Evolutionary conservation across 2,113 vertebrate species (phyloP).

Genomic region (Brachyhypopomus occidentalis): DNA sequence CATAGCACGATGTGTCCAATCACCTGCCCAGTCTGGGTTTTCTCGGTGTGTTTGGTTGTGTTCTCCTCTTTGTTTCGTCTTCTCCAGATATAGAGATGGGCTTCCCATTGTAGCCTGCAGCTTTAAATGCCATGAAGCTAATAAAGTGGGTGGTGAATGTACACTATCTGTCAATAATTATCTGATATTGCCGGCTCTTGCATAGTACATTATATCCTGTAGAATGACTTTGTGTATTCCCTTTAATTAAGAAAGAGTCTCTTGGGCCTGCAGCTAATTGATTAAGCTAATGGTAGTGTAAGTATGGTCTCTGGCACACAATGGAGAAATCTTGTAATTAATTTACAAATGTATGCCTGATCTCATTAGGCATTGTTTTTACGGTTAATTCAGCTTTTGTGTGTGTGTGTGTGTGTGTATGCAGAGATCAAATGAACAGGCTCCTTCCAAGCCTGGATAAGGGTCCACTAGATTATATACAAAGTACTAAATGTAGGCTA

Average conservation of each 20-base stretch:
- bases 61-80: background rate
- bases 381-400: conserved; percentile 24
- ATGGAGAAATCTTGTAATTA: conserved; percentile 47
- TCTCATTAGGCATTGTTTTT: conserved; percentile 37
- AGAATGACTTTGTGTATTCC: background rate
- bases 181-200: conserved; percentile 4
- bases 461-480: background rate
- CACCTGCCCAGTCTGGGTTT: background rate
- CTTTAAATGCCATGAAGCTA: conserved; percentile 3
- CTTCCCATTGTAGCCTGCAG: background rate
- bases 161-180: background rate
- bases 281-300: conserved; percentile 38
- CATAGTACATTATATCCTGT: background rate
- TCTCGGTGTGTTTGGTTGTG: background rate
- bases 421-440: background rate
- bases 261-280: conserved; percentile 31
- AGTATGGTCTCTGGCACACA: conserved; percentile 33
- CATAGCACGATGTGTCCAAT: background rate
- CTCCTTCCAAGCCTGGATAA: background rate
- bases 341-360: conserved; percentile 43
- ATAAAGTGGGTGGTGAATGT: background rate
- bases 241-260: conserved; percentile 35
- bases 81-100: background rate
- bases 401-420: background rate
- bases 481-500: background rate